Evolutionary conservation across 2,113 vertebrate species (phyloP).

Genomic region (Climacteris rufus): DNA sequence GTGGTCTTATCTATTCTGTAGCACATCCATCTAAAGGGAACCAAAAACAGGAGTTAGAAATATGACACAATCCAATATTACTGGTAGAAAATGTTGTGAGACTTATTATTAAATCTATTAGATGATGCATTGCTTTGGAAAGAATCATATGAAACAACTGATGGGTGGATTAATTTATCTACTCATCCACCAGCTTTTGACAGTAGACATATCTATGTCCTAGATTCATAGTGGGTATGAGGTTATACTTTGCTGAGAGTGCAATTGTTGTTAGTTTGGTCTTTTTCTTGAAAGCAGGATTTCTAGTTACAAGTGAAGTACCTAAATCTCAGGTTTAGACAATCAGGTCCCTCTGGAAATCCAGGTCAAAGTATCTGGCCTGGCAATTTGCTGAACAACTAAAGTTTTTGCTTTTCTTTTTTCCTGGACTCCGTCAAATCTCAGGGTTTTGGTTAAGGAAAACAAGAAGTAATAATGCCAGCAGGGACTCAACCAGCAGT

Average conservation of each 20-base stretch:
- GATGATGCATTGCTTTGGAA: slow-evolving; percentile 1
- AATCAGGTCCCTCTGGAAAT: neutral
- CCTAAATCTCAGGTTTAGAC: neutral
- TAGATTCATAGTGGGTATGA: neutral
- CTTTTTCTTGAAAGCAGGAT: neutral
- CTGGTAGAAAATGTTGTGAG: neutral
- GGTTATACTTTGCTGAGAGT: neutral
- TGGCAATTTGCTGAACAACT: neutral
- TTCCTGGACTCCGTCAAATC: neutral
- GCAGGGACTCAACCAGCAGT: neutral
- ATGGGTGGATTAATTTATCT: slow-evolving; percentile 17
- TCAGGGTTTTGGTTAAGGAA: neutral
- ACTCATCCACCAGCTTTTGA: neutral
- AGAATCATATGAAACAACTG: neutral
- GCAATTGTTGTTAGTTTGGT: neutral
- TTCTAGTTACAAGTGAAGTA: neutral
- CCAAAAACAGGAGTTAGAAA: neutral
- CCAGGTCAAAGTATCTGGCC: neutral
- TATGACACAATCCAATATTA: neutral
- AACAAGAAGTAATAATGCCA: neutral
- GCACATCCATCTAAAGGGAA: slow-evolving; percentile 6
- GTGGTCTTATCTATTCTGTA: slow-evolving; percentile 23
- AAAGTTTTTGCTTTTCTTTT: neutral
- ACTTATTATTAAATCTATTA: slow-evolving; percentile 15
- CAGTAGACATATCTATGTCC: neutral